Evolutionary conservation across 2,888 invertebrate species (phyloP), one percentile per base, ranked within the genome.

Genomic region (Drosophila robusta): DNA sequence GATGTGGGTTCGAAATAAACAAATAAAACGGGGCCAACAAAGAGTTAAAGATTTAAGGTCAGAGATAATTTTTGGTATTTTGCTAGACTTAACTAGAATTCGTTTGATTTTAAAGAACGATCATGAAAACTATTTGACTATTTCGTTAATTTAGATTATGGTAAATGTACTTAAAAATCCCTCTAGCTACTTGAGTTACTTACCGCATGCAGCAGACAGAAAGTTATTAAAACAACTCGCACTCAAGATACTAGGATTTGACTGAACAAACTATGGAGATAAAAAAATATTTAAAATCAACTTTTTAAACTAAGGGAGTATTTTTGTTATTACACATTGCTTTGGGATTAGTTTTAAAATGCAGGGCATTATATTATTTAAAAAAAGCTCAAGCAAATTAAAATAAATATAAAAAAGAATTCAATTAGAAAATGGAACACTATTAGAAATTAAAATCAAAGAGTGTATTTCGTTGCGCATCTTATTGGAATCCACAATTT

Each of bases 171-270:
- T 36, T 44, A 9, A 29, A 9, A 24, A n/a, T 16, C 16, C 29
- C 3, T 16, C 29, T 22, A 29, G 36, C 47, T 60, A 60, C 45
- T 49, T 44, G 11, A 45, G 76, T 86, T 83, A 84, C 84, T 84
- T 84, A 84, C 89, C 89, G 56, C 87, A 80, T 76, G 74, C 79
- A 81, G 82, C 77, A 79, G 66, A 60, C 68, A 56, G 44, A 44
- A 24, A 38, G 3, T 16, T 12, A 11, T 11, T 16, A 24, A 55
- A 8, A 6, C 2, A 9, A 52, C 2, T 51, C 14, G 50, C 12
- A 24, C 3, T 38, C 0, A 3, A n/a, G 4, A 18, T 12, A 29
- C 24, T 22, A 0, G 16, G 9, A 4, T 9, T 45, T 9, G 7
- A 26, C 34, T 26, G 12, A 26, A 4, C 0, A 26, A 32, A 42